A percentile compares a stretch with the other conserved stretches of the same genome.
phyloP scores from a whole-genome alignment of 1,140 invertebrate species.

The Bathynomus jamesi region DNA sequence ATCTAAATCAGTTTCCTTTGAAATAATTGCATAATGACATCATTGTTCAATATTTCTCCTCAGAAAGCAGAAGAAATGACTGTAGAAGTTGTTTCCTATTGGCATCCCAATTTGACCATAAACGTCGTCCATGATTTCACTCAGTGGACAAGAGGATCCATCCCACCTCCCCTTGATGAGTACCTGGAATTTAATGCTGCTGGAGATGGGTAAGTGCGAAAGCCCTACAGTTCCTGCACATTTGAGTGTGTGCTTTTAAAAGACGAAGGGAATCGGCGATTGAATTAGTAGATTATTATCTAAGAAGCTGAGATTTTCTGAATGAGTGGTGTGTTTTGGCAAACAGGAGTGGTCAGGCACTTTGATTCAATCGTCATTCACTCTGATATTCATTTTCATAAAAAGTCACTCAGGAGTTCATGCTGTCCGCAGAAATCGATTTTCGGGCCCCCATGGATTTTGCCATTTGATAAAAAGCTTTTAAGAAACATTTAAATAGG shows the following conservation, averaged over 20 bases:
- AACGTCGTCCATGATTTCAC: constrained; percentile 64
- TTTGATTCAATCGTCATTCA: too few relatives aligned
- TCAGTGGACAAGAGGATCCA: constrained; percentile 51
- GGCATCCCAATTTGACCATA: constrained; percentile 97
- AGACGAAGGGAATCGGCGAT: too few relatives aligned
- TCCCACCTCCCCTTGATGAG: constrained; percentile 86
- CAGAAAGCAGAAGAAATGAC: constrained; percentile 71
- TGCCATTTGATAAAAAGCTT: too few relatives aligned
- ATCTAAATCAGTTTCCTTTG: not conserved
- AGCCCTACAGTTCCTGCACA: too few relatives aligned
- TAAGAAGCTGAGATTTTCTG: not conserved
- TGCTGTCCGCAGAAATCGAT: too few relatives aligned
- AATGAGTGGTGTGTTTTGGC: too few relatives aligned
- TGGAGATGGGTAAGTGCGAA: constrained; percentile 52
- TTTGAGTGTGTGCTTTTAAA: not conserved
- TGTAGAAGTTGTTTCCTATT: constrained; percentile 89
- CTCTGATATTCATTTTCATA: too few relatives aligned
- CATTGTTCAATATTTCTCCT: constrained; percentile 33
- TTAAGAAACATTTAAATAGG: too few relatives aligned
- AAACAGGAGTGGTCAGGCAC: too few relatives aligned
- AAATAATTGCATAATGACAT: not conserved
- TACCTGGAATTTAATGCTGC: constrained; percentile 81
- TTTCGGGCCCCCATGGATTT: too few relatives aligned
- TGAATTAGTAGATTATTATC: not conserved
- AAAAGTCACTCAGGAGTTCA: too few relatives aligned